Evolutionary conservation across 2,113 vertebrate species (phyloP), one percentile per base, ranked within the genome.

Genomic region (Brachypodius melanocephalos): DNA sequence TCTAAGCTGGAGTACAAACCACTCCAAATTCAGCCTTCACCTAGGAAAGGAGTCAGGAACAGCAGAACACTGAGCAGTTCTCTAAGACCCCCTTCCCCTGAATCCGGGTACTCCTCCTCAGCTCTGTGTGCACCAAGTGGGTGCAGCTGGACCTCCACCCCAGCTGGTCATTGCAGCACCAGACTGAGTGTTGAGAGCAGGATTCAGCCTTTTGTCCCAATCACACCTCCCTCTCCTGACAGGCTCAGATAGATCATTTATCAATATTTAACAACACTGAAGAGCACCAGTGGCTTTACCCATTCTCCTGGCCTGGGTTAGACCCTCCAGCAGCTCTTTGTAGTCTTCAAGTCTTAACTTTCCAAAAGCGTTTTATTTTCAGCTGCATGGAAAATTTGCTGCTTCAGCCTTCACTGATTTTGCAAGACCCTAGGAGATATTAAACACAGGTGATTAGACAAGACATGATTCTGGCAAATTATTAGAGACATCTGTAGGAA

Each of bases 401-500:
- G 52, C 82, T 88, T 96, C 72, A 96, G 71, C 72, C 88, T 93
- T 57, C 67, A 32, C 22, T 71, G 91, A 77, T 85, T 95, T 95
- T 93, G 85, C 68, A 94, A 85, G 91, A 90, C 79, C 28, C 31
- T 77, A 40, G 58, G 59, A 80, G 51, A 93, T 80, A 71, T 21
- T 90, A 90, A 93, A 91, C 74, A 51, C 75, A 89, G 91, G 91
- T 96, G 90, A 96, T 91, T 85, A 92, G 94, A 90, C 43, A 91
- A 91, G 85, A 85, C 63, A 74, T 29, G 68, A 90, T 80, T 91
- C 78, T 93, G 72, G 82, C 38, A 95, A 85, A 91, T 91, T 58
- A 74, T 77, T 76, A 90, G 74, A 96, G 72, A 74, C 88, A 88
- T 77, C n/a, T 96, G 79, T 45, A 90, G 75, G 90, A 95, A 95